Evolutionary conservation across 2,888 invertebrate species (phyloP), one percentile per base, ranked within the genome.

Genomic region (Amphiduros pacificus): DNA sequence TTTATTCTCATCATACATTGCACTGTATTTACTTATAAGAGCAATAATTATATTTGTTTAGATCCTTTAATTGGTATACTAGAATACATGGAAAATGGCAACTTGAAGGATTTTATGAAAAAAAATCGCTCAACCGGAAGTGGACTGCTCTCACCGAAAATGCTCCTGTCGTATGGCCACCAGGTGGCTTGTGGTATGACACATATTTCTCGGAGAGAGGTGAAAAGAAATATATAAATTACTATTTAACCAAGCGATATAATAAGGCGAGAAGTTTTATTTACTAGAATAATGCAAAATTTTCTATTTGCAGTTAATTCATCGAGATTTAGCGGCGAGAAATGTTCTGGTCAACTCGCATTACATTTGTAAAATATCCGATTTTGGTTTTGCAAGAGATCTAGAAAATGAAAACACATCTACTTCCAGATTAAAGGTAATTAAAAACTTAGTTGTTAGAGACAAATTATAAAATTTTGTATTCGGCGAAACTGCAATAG

Each of bases 51-150:
- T n/a, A n/a, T n/a, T n/a, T n/a, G n/a, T n/a, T n/a, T n/a, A 91
- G 94, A 94, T 79, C 95, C 95, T 11, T 88, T 92, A 63, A 90
- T 94, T 77, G 91, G 95, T 26, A 92, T 96, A 72, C 90, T 96
- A 88, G 95, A 96, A 83, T 94, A 91, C 79, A 91, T 94, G 9
- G 88, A 89, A 73, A 87, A 90, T 26, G 95, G 95, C 0, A 94
- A 94, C 83, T 86, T 96, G 60, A 94, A 94, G 82, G 90, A 91
- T 74, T 94, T 91, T 80, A 85, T 96, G 29, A 84, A 95, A 52
- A 90, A 89, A 72, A 93, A 93, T 0, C 86, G 95, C 5, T 17
- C 27, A 26, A 22, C 28, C 24, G 52, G 51, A 2, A 22, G 50
- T 1, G 48, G 32, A 20, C 2, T 27, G 11, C 52, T 36, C n/a